Percentiles rank a stretch among this genome's conserved stretches.
phyloP scores from a whole-genome alignment of 2,888 invertebrate species.

The Drosophila barbarae region DNA sequence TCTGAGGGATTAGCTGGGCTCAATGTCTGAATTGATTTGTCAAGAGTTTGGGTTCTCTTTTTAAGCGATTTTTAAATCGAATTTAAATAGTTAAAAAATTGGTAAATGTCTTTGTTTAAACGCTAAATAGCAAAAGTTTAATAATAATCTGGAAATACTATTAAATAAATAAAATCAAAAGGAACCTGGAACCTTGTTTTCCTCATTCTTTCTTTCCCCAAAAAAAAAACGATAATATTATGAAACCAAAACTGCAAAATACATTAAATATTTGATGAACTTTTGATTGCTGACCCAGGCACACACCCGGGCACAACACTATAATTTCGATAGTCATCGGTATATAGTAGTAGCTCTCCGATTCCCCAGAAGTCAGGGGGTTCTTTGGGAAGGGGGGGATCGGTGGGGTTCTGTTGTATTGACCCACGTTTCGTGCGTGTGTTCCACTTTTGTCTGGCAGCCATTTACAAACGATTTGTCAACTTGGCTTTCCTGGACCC shows the following conservation, averaged over 20 bases:
- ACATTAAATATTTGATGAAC: conserved; percentile 26
- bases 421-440: conserved; percentile 57
- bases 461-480: conserved; percentile 70
- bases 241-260: conserved; percentile 14
- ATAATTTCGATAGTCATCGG: conserved; percentile 20
- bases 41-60: neutral
- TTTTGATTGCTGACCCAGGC: conserved; percentile 24
- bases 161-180: neutral
- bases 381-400: neutral
- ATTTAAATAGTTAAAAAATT: neutral
- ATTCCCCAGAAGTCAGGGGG: conserved; percentile 12
- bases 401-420: neutral
- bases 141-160: neutral
- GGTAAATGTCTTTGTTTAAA: too few relatives aligned
- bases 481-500: conserved; percentile 35
- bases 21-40: conserved; percentile 4
- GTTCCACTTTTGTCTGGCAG: conserved; percentile 70
- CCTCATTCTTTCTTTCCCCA: neutral
- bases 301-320: conserved; percentile 7
- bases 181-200: neutral
- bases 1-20: conserved; percentile 43
- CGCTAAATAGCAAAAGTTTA: neutral
- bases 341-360: neutral
- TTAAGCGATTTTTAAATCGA: too few relatives aligned
- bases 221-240: conserved; percentile 8